These are phyloP conservation scores for Nylanderia fulva DNA, from an alignment of 1,140 invertebrate species.

Conservation along the genomic window DNA sequence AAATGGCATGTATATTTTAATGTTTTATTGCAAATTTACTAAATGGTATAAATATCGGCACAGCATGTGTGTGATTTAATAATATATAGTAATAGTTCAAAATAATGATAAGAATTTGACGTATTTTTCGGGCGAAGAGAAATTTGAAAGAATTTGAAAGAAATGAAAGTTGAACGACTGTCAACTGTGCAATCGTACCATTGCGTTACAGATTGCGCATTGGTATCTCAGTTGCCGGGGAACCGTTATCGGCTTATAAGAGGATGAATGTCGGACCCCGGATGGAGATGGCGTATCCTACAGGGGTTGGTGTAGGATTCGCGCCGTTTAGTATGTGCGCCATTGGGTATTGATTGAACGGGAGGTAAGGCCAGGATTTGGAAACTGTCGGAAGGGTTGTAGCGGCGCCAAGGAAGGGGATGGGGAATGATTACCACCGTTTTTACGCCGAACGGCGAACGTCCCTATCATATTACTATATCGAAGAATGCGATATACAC, in stretches of 20 bases:
- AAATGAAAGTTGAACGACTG: background rate
- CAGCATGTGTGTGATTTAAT: background rate
- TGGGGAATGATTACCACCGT: conserved; percentile 55
- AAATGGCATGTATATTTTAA: too few species aligned
- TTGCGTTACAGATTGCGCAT: conserved; percentile 52
- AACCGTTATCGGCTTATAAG: conserved; percentile 57
- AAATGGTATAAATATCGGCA: too few species aligned
- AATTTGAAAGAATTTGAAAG: background rate
- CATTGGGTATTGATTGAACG: conserved; percentile 81
- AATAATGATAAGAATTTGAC: background rate
- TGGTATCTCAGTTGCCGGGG: conserved; percentile 44
- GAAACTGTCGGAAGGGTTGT: conserved; percentile 38
- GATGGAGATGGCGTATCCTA: conserved; percentile 48
- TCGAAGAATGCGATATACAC: background rate
- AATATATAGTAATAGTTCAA: background rate
- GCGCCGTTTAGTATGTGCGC: conserved; percentile 62
- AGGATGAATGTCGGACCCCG: conserved; percentile 60
- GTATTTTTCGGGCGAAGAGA: background rate
- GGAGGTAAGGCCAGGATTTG: conserved; percentile 52
- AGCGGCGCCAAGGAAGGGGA: conserved; percentile 46
- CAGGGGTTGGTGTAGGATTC: conserved; percentile 42
- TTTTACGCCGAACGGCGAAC: background rate
- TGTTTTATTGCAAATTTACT: too few species aligned
- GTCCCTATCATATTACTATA: conserved; percentile 25
- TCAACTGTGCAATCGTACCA: conserved; percentile 28